phyloP scores from a whole-genome alignment of 2,888 invertebrate genomes.

The Eupsilia transversa region DNA sequence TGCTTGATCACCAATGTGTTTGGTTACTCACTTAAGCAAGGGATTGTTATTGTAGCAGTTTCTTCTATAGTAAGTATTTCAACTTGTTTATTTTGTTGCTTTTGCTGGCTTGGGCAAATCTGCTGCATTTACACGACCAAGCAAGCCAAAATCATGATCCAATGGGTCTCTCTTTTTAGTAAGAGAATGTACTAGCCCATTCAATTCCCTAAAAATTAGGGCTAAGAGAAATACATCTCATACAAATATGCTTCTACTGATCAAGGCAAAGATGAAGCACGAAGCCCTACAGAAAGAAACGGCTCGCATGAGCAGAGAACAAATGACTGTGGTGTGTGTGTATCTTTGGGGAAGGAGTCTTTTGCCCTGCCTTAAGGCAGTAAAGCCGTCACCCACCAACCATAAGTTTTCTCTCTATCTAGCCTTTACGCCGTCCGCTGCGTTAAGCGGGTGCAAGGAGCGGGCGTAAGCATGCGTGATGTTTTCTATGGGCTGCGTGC shows the following conservation, averaged over 20 bases:
- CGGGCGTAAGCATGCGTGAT: no score
- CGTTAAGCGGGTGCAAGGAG: no score
- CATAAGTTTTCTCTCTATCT: no score
- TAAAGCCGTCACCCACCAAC: no score
- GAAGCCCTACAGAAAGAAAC: neutral
- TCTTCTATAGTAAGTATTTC: constrained; percentile 69
- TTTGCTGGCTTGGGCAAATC: neutral
- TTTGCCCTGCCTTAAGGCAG: neutral
- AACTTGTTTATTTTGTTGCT: neutral
- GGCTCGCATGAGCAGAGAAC: neutral
- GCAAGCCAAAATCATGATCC: neutral
- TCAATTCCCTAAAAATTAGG: neutral
- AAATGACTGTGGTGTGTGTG: neutral
- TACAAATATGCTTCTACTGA: no score
- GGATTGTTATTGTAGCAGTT: constrained; percentile 68
- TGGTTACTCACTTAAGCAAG: constrained; percentile 58
- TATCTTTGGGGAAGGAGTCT: neutral
- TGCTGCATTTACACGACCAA: no score
- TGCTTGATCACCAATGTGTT: constrained; percentile 51
- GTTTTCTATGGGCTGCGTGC: no score
- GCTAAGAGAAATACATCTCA: neutral
- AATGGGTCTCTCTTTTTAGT: neutral
- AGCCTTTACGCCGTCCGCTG: no score
- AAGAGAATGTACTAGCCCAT: neutral
- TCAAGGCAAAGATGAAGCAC: neutral